phyloP scores from a whole-genome alignment of 2,888 invertebrate genomes.

The Oligia strigilis region DNA sequence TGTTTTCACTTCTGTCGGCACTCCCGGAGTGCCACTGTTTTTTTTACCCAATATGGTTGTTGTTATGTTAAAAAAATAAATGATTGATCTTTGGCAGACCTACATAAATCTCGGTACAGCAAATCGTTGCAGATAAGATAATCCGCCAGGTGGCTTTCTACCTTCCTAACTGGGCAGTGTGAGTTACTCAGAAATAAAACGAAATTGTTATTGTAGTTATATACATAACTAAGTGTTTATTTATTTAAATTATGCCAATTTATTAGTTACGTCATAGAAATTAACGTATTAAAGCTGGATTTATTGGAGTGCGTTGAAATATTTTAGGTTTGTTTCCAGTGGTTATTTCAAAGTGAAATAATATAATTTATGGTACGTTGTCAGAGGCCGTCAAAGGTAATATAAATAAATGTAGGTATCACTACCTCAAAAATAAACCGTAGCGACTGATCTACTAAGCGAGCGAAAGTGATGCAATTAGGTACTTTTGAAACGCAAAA shows the following conservation, averaged over 20 bases:
- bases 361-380: constrained; percentile 10
- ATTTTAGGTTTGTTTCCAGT: constrained; percentile 1
- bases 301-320: constrained; percentile 18
- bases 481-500: no score
- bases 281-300: constrained; percentile 39
- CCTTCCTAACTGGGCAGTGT: background rate
- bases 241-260: constrained; percentile 56
- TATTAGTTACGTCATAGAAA: constrained; percentile 35
- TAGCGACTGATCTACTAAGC: no score
- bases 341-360: background rate
- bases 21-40: no score
- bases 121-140: background rate
- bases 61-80: no score
- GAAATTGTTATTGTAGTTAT: constrained; percentile 25
- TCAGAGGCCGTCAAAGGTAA: background rate
- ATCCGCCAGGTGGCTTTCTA: background rate
- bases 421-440: no score
- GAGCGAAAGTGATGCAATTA: no score
- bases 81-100: background rate
- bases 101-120: background rate
- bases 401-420: no score
- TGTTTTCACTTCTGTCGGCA: no score
- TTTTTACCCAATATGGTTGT: no score
- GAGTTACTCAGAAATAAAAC: constrained; percentile 1
- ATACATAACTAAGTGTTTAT: constrained; percentile 33